Base-by-base conservation (phyloP, 2,113 vertebrate genomes). In the Platysternon megacephalum region DNA sequence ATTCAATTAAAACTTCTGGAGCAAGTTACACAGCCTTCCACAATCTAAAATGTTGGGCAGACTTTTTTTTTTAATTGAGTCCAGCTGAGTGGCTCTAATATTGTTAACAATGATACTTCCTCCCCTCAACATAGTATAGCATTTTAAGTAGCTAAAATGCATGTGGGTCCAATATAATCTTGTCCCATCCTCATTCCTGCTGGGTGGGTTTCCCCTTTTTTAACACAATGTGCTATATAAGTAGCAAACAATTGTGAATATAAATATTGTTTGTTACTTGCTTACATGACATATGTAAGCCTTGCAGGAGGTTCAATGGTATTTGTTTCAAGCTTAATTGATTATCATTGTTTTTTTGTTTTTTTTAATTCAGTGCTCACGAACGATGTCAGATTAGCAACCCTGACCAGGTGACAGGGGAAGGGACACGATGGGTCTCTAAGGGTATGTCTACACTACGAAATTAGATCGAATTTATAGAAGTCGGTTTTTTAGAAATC, bases 71-170 rank as follows among this genome's bases (percentile, higher is more conserved):
- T 92, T 95, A 97, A 98, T 98, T 98, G 97, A 97, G 97, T 98
- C 96, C 98, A 98, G 98, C 98, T 98, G 98, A 97, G 93, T 94
- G 87, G 96, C 93, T 97, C 85, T 95, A 97, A 97, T 95, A 35
- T 94, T 89, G 96, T 96, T 98, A 98, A 98, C 98, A 98, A 98
- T 97, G 96, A 93, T 97, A 94, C 95, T 98, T 97, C 97, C 98
- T 98, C 98, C 96, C 92, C 94, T 95, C 95, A 80, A 93, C 97
- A 97, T 97, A 97, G 96, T 95, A 93, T 95, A 97, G 95, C 97
- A 95, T 97, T 98, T 96, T 97, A 98, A 98, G 96, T 95, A 97
- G 97, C 97, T 98, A 97, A 98, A 97, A 90, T 95, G 94, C 96
- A 96, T 94, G 96, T 98, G 96, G 97, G 97, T 95, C 97, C 96